Evolutionary conservation across 2,797 vertebrate species (phyloP), one percentile per base, ranked within the genome.

Genomic region (Acipenser oxyrinchus): DNA sequence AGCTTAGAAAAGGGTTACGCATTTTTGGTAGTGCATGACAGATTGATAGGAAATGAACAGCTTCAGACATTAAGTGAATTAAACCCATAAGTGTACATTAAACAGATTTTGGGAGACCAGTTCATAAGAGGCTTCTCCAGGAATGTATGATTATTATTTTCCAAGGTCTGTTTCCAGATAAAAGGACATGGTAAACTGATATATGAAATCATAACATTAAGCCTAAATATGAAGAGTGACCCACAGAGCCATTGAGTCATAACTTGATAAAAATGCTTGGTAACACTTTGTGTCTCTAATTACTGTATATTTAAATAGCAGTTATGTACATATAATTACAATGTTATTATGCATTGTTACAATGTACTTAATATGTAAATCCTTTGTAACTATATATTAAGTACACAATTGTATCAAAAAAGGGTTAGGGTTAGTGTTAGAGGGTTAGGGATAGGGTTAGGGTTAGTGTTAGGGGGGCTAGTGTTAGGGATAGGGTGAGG

Each of bases 91-190:
- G 60, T 23, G 13, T 62, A 62, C 13, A 9, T 23, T 23, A 23
- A 37, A 62, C 60, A 23, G 18, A 62, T 62, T 62, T 37, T 62
- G 48, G 60, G 66, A 55, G 53, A 55, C 9, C 10, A 55, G 53
- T n/a, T 10, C n/a, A 55, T 55, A 55, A 55, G 53, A 55, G 15
- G n/a, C 23, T 60, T 10, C 6, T 49, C 12, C 9, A 48, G 52
- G 50, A 15, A 60, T 62, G 62, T 10, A 37, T 62, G 10, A 50
- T 51, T 23, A 68, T 67, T 67, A 51, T 62, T 62, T 37, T 6
- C 15, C n/a, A 9, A 51, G 66, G 58, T 60, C 50, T 37, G 10
- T 68, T 18, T 53, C 49, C 12, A 23, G n/a, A 62, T 53, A 58
- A 55, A 62, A 52, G 48, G 49, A 48, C 60, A 51, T 23, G 10